These are phyloP conservation scores for Catalaphyllia jardinei DNA, from an alignment of 64 coral and sea anemone genomes.

Conservation along the genomic window DNA sequence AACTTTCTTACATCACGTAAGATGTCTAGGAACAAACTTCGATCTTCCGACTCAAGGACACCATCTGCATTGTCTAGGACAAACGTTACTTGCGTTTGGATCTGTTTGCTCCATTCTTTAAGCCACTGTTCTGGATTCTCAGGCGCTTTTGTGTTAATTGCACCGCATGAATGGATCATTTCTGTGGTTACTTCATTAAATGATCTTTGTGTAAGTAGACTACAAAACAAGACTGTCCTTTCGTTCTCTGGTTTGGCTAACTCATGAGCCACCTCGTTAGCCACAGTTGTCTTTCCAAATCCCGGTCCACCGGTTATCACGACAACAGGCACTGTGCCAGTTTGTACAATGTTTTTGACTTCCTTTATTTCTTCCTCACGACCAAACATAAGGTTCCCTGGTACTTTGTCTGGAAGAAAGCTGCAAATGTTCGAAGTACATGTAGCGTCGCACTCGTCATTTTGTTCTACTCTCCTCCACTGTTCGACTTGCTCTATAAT, in stretches of 20 bases:
- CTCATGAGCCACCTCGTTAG: conserved; percentile 21
- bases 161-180: background rate
- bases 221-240: conserved; percentile 39
- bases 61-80: conserved; percentile 49
- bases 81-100: conserved; percentile 6
- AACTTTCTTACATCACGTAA: background rate
- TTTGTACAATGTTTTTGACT: background rate
- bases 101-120: conserved; percentile 46
- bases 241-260: background rate
- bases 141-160: background rate
- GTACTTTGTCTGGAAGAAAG: background rate
- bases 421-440: background rate
- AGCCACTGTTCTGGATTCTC: conserved; percentile 32
- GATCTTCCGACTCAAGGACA: background rate
- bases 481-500: background rate
- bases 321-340: background rate
- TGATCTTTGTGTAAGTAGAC: background rate
- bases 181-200: conserved; percentile 41
- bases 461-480: too few species aligned
- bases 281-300: conserved; percentile 55
- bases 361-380: background rate
- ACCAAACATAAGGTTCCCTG: background rate
- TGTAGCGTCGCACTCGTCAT: too few species aligned
- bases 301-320: conserved; percentile 27
- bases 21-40: background rate